Conservation (phyloP, 2,113 vertebrate species). For the Lanius ludovicianus region DNA sequence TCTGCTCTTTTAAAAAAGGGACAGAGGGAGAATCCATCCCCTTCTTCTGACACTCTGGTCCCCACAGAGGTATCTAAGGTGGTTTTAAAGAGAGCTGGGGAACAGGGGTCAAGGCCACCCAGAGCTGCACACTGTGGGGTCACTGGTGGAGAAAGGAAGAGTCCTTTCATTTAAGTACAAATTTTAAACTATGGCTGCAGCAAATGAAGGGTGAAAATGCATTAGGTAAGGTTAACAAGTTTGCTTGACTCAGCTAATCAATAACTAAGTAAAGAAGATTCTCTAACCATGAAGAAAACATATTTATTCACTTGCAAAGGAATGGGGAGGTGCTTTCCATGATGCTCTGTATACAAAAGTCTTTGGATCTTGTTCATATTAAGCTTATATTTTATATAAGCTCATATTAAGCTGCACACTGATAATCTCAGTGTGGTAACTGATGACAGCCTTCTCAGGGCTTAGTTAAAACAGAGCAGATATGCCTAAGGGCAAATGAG, state of each 20-base stretch:
- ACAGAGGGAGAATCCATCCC: neutral
- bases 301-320: conserved; percentile 18
- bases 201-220: conserved; percentile 37
- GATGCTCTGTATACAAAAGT: neutral
- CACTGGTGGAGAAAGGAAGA: neutral
- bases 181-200: conserved; percentile 10
- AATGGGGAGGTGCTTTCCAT: neutral
- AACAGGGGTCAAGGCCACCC: neutral
- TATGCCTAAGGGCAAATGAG: neutral
- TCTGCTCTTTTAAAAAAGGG: neutral
- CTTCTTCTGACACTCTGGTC: neutral
- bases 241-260: conserved; percentile 52
- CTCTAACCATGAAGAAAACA: conserved; percentile 25
- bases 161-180: neutral
- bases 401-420: neutral
- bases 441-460: neutral
- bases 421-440: neutral
- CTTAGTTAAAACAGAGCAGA: neutral
- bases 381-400: neutral
- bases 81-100: neutral
- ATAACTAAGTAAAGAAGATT: conserved; percentile 44
- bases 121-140: neutral
- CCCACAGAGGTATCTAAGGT: neutral
- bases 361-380: neutral
- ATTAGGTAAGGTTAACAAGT: conserved; percentile 50